These are phyloP conservation scores for Batillaria attramentaria DNA, from an alignment of 1,140 invertebrate species.

Conservation along the genomic window DNA sequence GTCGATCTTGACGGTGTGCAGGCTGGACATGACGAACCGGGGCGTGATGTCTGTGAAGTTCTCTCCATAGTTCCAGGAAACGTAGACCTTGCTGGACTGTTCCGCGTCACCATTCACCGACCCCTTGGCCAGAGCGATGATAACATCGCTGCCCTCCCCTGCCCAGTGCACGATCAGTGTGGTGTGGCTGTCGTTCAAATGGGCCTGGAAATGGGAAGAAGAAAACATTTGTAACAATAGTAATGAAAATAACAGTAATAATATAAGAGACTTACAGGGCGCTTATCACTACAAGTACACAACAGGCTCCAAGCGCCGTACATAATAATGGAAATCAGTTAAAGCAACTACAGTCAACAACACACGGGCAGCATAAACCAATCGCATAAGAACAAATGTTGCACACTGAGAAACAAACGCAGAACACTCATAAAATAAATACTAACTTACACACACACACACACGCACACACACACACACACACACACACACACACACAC, in stretches of 20 bases:
- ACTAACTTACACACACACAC: too few species aligned
- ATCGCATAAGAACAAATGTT: neutral
- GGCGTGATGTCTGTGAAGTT: conserved; percentile 84
- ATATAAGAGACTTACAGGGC: neutral
- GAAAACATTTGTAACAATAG: conserved; percentile 40
- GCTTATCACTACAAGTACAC: neutral
- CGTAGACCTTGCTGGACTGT: conserved; percentile 80
- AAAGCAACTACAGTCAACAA: neutral
- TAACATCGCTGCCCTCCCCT: conserved; percentile 86
- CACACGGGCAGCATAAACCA: neutral
- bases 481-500: too few species aligned
- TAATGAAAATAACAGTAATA: neutral
- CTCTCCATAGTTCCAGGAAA: conserved; percentile 89
- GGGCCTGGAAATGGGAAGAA: too few species aligned
- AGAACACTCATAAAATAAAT: too few species aligned
- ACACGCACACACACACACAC: too few species aligned
- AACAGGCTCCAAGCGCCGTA: neutral
- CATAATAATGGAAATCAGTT: neutral
- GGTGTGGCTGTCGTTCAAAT: conserved; percentile 87
- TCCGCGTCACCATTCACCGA: neutral
- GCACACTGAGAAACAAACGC: too few species aligned
- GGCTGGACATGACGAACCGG: conserved; percentile 75
- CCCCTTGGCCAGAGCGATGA: conserved; percentile 85
- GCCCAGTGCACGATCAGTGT: conserved; percentile 93
- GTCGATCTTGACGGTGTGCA: conserved; percentile 78